phyloP scores from a whole-genome alignment of 2,797 vertebrate genomes.

The Catostomus latipinnis region DNA sequence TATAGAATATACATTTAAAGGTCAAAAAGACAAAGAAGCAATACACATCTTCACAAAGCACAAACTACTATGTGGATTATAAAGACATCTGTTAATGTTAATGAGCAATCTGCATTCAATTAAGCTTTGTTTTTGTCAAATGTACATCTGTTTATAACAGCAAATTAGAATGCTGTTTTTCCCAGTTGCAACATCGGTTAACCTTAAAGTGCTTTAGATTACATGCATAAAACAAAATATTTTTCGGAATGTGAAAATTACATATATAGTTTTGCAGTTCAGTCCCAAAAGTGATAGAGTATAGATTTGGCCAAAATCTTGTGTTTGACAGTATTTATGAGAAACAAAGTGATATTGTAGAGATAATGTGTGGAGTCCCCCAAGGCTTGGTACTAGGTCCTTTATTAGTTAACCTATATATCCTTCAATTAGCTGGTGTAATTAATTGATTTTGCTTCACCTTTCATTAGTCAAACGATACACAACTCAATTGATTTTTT shows the following conservation, averaged over 20 bases:
- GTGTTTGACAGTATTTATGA: too few species aligned
- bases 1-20: too few species aligned
- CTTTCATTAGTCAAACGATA: background rate
- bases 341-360: background rate
- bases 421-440: background rate
- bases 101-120: background rate
- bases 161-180: background rate
- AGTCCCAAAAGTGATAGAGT: too few species aligned
- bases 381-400: background rate
- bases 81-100: constrained; percentile 17
- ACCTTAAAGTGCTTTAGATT: too few species aligned
- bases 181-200: background rate
- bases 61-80: background rate
- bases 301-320: too few species aligned
- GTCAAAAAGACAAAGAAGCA: too few species aligned
- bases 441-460: background rate
- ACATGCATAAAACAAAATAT: too few species aligned
- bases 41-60: too few species aligned
- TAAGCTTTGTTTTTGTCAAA: background rate
- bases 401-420: background rate
- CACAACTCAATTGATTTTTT: background rate
- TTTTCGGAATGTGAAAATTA: too few species aligned
- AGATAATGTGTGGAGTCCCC: background rate
- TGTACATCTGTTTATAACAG: background rate
- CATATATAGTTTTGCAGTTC: too few species aligned